Conservation (phyloP, 2,888 invertebrate genomes). For the Hedya salicella region DNA sequence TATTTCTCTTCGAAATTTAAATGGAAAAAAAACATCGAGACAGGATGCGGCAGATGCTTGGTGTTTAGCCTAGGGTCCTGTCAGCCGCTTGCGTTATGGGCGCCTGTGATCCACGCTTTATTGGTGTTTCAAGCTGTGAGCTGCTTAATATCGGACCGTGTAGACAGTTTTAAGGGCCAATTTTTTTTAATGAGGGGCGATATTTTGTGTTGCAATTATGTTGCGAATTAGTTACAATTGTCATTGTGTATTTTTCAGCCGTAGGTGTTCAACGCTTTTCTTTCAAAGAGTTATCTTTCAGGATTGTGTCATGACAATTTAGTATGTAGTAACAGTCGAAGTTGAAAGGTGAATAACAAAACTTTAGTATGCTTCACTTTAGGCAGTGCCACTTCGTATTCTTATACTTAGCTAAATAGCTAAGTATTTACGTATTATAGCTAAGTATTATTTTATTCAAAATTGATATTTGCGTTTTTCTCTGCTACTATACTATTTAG, state of each 20-base stretch:
- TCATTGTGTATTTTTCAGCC: neutral
- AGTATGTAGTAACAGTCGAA: too few species aligned
- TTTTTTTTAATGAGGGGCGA: conserved; percentile 25
- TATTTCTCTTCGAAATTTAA: conserved; percentile 43
- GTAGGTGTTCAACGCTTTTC: neutral
- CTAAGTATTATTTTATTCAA: too few species aligned
- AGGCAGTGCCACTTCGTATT: too few species aligned
- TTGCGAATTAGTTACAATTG: neutral
- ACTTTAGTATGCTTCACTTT: too few species aligned
- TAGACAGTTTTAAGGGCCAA: conserved; percentile 38
- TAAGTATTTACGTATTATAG: too few species aligned
- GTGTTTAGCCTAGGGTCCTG: conserved; percentile 62
- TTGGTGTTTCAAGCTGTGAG: conserved; percentile 38
- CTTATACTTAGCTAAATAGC: too few species aligned
- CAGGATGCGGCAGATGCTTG: conserved; percentile 63
- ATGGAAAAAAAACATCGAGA: conserved; percentile 32
- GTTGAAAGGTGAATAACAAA: too few species aligned
- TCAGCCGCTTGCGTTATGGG: conserved; percentile 41
- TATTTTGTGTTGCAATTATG: neutral
- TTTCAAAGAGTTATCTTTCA: too few species aligned
- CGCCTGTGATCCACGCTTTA: conserved; percentile 41
- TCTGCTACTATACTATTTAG: too few species aligned
- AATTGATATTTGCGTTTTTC: too few species aligned
- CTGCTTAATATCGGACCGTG: conserved; percentile 33
- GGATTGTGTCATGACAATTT: too few species aligned